phyloP scores from a whole-genome alignment of 2,888 invertebrate genomes.

The Parnassius apollo region DNA sequence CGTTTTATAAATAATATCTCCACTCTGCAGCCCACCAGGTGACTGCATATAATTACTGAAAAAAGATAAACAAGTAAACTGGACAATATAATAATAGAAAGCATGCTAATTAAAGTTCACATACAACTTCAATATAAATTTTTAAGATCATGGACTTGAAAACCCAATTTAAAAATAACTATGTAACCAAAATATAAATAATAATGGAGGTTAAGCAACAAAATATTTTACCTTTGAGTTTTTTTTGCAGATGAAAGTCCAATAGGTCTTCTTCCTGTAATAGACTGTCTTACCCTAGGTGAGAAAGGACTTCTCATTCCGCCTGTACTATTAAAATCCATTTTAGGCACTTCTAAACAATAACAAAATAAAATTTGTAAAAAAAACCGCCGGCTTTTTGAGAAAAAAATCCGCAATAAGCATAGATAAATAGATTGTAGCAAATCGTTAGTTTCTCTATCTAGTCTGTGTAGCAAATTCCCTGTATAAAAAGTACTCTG shows the following conservation, averaged over 20 bases:
- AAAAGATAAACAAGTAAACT: neutral
- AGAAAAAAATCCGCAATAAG: neutral
- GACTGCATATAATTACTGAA: slow-evolving; percentile 57
- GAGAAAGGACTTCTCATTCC: slow-evolving; percentile 72
- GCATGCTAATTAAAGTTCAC: too few relatives aligned
- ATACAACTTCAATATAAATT: too few relatives aligned
- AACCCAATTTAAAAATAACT: too few relatives aligned
- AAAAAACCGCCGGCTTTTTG: neutral
- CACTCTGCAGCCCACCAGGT: slow-evolving; percentile 56
- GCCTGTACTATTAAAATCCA: slow-evolving; percentile 68
- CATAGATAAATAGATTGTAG: too few relatives aligned
- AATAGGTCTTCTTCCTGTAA: slow-evolving; percentile 58
- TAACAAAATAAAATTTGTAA: neutral
- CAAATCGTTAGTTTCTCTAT: too few relatives aligned
- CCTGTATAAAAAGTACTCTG: too few relatives aligned
- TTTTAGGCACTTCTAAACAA: slow-evolving; percentile 29
- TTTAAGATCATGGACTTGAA: too few relatives aligned
- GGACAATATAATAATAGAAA: too few relatives aligned
- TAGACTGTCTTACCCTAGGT: slow-evolving; percentile 64
- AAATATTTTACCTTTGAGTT: slow-evolving; percentile 51
- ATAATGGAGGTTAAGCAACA: slow-evolving; percentile 1
- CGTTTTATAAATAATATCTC: slow-evolving; percentile 89
- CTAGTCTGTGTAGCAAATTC: too few relatives aligned
- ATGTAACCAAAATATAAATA: neutral
- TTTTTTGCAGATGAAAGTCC: slow-evolving; percentile 61